phyloP scores from a whole-genome alignment of 2,888 invertebrate genomes.

The Epistrophella euchroma region DNA sequence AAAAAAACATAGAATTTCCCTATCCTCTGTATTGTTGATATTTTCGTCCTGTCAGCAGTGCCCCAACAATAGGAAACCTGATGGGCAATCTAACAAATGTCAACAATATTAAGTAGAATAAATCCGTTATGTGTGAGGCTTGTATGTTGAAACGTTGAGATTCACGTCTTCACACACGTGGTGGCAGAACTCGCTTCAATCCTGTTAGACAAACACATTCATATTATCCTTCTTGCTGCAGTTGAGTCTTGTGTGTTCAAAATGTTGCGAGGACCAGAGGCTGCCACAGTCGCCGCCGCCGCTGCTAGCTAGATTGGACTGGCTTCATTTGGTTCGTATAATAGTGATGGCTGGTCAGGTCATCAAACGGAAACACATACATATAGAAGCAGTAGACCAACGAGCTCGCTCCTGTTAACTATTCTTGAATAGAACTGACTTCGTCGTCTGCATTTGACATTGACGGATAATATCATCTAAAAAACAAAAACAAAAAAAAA shows the following conservation, averaged over 20 bases:
- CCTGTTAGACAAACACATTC: slow-evolving; percentile 14
- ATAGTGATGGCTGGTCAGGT: slow-evolving; percentile 15
- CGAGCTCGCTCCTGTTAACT: slow-evolving; percentile 6
- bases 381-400: slow-evolving; percentile 7
- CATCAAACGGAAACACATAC: slow-evolving; percentile 11
- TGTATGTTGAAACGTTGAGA: slow-evolving; percentile 54
- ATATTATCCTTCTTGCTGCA: slow-evolving; percentile 19
- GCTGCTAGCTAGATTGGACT: background rate
- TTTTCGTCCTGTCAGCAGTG: slow-evolving; percentile 67
- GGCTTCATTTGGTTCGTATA: slow-evolving; percentile 12
- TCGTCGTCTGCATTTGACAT: slow-evolving; percentile 70
- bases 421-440: slow-evolving; percentile 59
- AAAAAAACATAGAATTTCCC: slow-evolving; percentile 1
- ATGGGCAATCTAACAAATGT: slow-evolving; percentile 71
- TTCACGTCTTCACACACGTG: slow-evolving; percentile 57
- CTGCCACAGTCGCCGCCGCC: background rate
- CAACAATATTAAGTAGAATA: slow-evolving; percentile 70
- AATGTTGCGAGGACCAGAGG: slow-evolving; percentile 6
- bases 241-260: slow-evolving; percentile 13
- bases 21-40: slow-evolving; percentile 46
- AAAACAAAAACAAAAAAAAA: slow-evolving; percentile 25
- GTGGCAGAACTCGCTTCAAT: slow-evolving; percentile 39
- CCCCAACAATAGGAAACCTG: slow-evolving; percentile 57
- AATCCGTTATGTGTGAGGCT: slow-evolving; percentile 51
- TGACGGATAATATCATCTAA: slow-evolving; percentile 67